Base-by-base conservation (phyloP, 2,888 invertebrate species). In the Graphium colonna region DNA sequence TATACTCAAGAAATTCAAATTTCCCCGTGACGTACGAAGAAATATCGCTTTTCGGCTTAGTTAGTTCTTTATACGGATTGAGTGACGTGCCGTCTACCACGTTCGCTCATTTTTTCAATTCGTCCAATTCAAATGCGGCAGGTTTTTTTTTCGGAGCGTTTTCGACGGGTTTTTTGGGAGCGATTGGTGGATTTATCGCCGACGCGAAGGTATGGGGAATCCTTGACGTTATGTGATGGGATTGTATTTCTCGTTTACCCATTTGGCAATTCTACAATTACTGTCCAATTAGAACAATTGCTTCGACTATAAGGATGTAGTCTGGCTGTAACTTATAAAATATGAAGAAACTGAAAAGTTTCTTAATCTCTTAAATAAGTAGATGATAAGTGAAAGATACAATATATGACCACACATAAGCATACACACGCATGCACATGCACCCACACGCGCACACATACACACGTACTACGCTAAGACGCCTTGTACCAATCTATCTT, bases 81-180 rank as follows among this genome's bases (percentile, higher is more conserved):
- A 86, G 73, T 80, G 82, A 80, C 79, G 68, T 75, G 31, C 31
- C 31, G 31, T 31, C 31, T 9, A 31, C 64, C 15, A 68, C 69
- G 65, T 65, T 63, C 61, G 59, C 59, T 63, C 56, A 51, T 67
- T 71, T 77, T 73, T 46, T 45, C 45, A 17, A 21, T 45, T 47
- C 71, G 68, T 63, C 60, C 67, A 69, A 75, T 77, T 71, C 67
- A 73, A 74, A 75, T 76, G 21, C 52, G 59, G 53, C 72, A 52
- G 73, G 82, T 85, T 83, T 86, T 83, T 82, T 85, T 83, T 86
- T 83, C 71, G 72, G 52, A 65, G 69, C 69, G 36, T 62, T 78
- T 79, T 83, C 67, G 77, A 72, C 80, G 73, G 72, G 71, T 86
- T 86, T 86, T 86, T 85, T 69, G 69, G 62, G 33, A n/a, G 28